Evolutionary conservation across 2,888 invertebrate genomes (phyloP).

Genomic region (Exephanes ischioxanthus): DNA sequence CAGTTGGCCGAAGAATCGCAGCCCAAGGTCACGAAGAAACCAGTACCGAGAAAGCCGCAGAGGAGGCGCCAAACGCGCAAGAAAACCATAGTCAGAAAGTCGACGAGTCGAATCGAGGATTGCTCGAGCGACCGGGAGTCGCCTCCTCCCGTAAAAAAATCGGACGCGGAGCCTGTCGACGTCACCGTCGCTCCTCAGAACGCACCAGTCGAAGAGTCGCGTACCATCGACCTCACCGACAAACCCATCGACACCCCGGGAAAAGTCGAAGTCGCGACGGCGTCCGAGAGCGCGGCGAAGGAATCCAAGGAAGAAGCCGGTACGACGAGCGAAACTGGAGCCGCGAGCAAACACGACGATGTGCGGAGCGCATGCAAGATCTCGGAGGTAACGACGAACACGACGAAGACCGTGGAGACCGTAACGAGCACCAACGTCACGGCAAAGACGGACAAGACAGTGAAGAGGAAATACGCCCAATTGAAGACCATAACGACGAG

Average conservation of each 20-base stretch:
- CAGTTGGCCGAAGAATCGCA: slow-evolving; percentile 54
- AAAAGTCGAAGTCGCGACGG: neutral
- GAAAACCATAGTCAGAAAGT: slow-evolving; percentile 2
- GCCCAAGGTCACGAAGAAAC: slow-evolving; percentile 32
- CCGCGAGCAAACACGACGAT: neutral
- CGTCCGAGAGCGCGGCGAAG: neutral
- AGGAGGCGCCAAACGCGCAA: slow-evolving; percentile 24
- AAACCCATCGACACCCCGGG: neutral
- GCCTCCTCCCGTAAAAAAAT: neutral
- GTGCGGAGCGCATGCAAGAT: neutral
- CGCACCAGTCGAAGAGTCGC: neutral
- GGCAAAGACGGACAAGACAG: slow-evolving; percentile 66
- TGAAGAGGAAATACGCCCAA: slow-evolving; percentile 79
- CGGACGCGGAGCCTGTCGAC: neutral
- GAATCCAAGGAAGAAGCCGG: neutral
- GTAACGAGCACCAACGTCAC: neutral
- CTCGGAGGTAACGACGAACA: slow-evolving; percentile 16
- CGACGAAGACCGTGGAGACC: slow-evolving; percentile 5
- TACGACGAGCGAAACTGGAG: neutral
- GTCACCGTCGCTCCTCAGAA: neutral
- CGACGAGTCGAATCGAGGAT: slow-evolving; percentile 20
- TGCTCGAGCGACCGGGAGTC: slow-evolving; percentile 19
- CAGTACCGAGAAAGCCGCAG: slow-evolving; percentile 32
- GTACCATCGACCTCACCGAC: neutral
- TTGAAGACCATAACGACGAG: slow-evolving; percentile 78